Base-by-base conservation (phyloP, 2,888 invertebrate genomes). In the Spialia ferax region DNA sequence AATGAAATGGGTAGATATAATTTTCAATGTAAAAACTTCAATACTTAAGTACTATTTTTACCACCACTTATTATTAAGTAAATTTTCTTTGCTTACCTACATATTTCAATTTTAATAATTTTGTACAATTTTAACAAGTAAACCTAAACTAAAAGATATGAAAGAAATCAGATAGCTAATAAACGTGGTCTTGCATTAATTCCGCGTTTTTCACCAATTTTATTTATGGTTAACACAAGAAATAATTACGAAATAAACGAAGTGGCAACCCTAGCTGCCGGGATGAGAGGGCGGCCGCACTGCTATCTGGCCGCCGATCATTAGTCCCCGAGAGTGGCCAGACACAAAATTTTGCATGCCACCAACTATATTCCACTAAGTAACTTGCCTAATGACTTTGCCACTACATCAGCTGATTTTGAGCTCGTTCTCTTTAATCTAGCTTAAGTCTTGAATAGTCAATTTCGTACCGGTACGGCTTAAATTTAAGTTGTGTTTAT, bases 341-440 rank as follows among this genome's bases (percentile, higher is more conserved):
- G 85, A 84, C 82, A 77, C 82, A 81, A 81, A 86, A 88, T 88
- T 89, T 90, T 90, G 91, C 90, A 90, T 89, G 89, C 86, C 84
- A 85, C 87, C 81, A 77, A 81, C 82, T 80, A 81, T 81, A 85
- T 85, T 80, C 78, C 69, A 80, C 80, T 79, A 75, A 79, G 75
- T 78, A 77, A 80, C 77, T 77, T 73, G 50, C 72, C 76, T 77
- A 79, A 75, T 75, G 73, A 74, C 74, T 75, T 76, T 69, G 67
- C 68, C 67, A 75, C 74, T 74, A 72, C 71, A 70, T 72, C 70
- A 63, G 69, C 71, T 71, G 70, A 73, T 76, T 76, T 70, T 48
- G 61, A 57, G 54, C 60, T 66, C 67, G 62, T 68, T 66, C 50
- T 32, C 63, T 52, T 60, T 66, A 60, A 66, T 66, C 66, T 59